A percentile compares a stretch with the other conserved stretches of the same genome.
These are phyloP conservation scores for Limnephilus rhombicus DNA, from an alignment of 2,888 invertebrate genomes.

Conservation along the genomic window DNA sequence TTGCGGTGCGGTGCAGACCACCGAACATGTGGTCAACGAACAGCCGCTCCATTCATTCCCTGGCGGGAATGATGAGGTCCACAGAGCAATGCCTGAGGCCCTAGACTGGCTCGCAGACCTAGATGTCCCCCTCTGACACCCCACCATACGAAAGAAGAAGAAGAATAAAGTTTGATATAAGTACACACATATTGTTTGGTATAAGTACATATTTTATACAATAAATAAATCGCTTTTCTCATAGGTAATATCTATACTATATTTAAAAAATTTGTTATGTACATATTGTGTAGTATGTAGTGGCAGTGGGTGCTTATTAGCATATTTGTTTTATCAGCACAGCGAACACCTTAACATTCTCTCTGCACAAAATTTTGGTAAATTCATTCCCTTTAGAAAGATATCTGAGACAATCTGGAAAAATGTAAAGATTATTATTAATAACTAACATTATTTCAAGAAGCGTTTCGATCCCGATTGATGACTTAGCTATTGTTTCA, in stretches of 20 bases:
- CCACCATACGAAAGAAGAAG: too few relatives aligned
- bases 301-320: neutral
- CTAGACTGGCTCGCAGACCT: too few relatives aligned
- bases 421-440: neutral
- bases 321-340: neutral
- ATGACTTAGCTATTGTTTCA: neutral
- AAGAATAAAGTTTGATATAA: neutral
- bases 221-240: neutral
- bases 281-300: neutral
- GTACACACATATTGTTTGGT: too few relatives aligned
- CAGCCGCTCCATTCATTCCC: too few relatives aligned
- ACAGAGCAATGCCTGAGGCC: too few relatives aligned
- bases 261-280: neutral
- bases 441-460: neutral
- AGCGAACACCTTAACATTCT: neutral
- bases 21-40: too few relatives aligned
- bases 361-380: neutral
- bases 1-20: too few relatives aligned
- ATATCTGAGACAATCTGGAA: neutral
- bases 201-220: neutral
- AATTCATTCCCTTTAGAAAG: neutral
- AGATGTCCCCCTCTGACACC: too few relatives aligned
- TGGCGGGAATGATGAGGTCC: too few relatives aligned
- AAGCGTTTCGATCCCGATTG: neutral
- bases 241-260: neutral